Evolutionary conservation across 2,113 vertebrate genomes (phyloP).

Genomic region (Chauna torquata): DNA sequence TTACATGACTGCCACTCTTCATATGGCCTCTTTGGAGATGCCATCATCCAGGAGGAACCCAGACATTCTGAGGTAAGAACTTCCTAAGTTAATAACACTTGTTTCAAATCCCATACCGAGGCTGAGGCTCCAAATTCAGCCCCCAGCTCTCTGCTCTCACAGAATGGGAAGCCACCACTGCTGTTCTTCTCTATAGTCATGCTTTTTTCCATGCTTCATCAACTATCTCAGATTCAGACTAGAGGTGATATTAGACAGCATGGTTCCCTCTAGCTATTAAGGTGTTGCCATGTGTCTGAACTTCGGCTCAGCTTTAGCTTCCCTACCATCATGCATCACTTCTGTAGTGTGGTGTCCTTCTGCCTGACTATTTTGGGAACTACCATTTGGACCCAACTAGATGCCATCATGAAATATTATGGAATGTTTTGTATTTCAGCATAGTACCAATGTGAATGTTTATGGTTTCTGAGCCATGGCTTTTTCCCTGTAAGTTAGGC

Average conservation of each 20-base stretch:
- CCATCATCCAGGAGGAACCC: not conserved
- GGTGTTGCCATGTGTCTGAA: accelerated
- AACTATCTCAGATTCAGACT: not conserved
- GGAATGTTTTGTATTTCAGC: not conserved
- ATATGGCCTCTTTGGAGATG: not conserved
- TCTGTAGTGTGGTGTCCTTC: not conserved
- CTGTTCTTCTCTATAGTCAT: not conserved
- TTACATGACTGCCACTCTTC: not conserved
- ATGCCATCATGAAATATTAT: not conserved
- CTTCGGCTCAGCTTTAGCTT: not conserved
- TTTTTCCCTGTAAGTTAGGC: not conserved
- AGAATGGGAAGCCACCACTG: not conserved
- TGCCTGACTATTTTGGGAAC: not conserved
- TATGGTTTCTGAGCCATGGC: accelerated
- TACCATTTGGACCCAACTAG: not conserved
- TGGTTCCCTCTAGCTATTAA: accelerated
- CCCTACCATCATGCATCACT: accelerated
- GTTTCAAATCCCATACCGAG: accelerated
- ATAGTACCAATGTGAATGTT: not conserved
- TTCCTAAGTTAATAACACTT: not conserved
- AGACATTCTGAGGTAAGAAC: not conserved
- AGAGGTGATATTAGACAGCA: not conserved
- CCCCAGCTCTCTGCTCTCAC: not conserved
- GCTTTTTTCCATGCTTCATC: not conserved
- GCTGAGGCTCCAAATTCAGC: not conserved